Base-by-base conservation (phyloP, 2,888 invertebrate genomes). In the Trichacis sp. region DNA sequence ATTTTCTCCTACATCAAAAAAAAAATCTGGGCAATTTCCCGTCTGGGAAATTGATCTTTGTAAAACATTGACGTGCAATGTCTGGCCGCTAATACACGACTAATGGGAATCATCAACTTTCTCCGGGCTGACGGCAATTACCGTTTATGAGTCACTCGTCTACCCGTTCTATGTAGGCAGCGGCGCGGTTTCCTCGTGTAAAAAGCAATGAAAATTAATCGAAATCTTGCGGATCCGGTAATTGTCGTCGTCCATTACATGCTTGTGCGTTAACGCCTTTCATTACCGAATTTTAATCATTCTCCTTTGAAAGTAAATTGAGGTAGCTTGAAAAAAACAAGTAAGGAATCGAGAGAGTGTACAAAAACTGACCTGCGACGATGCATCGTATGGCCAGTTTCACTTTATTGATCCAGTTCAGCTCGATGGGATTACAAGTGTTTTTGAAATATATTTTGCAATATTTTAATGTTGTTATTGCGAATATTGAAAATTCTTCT, bases 91-190 rank as follows among this genome's bases (percentile, higher is more conserved):
- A 73, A 74, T 67, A 60, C 62, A 46, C 66, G 65, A 65, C 69
- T 72, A 73, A 72, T 73, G 66, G 60, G 59, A 57, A 66, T 68
- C 62, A 65, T 73, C 74, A 74, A 71, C 69, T 71, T 69, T 74
- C 68, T 52, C 72, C 48, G 46, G 18, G 61, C 46, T 64, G 24
- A 42, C 42, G 42, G 66, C 68, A 63, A 74, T 73, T 74, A 64
- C 45, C 51, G 64, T 51, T 53, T 30, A 46, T 33, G 47, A 54
- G 45, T 54, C 47, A 38, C 38, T 46, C 47, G 38, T 46, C 54
- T 24, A 15, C 9, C 12, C 9, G 42, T 42, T 18, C 42, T 14
- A 11, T 18, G 42, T 8, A n/a, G 33, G 33, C 33, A 33, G n/a
- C 33, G 8, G n/a, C 8, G n/a, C 33, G n/a, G 33, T 33, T 33